Conservation (phyloP, 1,140 invertebrate species). For the Zophobas morio region DNA sequence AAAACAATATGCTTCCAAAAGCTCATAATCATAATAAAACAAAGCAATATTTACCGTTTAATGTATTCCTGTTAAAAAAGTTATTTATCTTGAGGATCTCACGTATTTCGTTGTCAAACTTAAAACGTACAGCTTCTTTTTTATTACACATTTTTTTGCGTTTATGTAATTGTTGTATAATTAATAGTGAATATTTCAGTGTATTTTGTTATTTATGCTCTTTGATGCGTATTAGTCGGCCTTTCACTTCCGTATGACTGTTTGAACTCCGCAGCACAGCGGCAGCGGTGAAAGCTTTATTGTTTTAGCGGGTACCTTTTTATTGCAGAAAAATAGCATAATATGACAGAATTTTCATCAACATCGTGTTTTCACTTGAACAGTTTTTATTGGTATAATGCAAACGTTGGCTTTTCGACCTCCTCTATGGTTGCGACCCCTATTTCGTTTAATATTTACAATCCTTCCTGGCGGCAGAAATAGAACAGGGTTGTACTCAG, state of each 20-base stretch:
- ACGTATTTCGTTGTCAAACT: too few relatives aligned
- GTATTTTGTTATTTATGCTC: too few relatives aligned
- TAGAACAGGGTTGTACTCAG: constrained; percentile 39
- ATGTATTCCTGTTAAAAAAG: not conserved
- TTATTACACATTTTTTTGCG: too few relatives aligned
- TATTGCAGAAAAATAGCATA: constrained; percentile 31
- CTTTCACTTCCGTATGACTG: too few relatives aligned
- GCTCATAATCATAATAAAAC: not conserved
- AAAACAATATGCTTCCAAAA: too few relatives aligned
- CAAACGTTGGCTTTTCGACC: constrained; percentile 47
- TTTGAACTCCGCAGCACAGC: not conserved
- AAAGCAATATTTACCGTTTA: not conserved
- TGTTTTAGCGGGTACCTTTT: constrained; percentile 12
- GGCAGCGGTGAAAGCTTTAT: constrained; percentile 2
- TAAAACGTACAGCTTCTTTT: too few relatives aligned
- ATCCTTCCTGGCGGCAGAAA: constrained; percentile 43
- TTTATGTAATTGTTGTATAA: too few relatives aligned
- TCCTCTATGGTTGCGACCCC: constrained; percentile 44
- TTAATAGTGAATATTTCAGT: too few relatives aligned
- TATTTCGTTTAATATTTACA: constrained; percentile 55
- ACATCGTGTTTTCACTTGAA: constrained; percentile 42
- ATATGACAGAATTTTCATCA: constrained; percentile 46
- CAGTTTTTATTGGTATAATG: constrained; percentile 51
- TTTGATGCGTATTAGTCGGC: too few relatives aligned
- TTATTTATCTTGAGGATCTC: too few relatives aligned